phyloP scores from a whole-genome alignment of 1,140 invertebrate genomes.

The Scaptomyza hsui region DNA sequence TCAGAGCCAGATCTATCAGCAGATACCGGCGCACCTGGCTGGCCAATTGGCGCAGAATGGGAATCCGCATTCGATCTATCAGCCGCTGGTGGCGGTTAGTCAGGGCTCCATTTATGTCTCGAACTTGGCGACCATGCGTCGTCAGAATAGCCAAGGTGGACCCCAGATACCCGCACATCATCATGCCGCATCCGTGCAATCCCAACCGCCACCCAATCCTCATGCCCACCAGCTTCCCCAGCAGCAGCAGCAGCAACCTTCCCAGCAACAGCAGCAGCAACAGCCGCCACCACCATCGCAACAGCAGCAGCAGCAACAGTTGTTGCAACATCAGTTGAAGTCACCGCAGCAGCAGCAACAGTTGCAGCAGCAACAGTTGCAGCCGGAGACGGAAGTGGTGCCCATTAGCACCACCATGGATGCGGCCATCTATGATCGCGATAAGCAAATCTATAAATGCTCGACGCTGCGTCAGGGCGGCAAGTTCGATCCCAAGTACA shows the following conservation, averaged over 20 bases:
- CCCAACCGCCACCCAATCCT: conserved; percentile 60
- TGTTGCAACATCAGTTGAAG: conserved; percentile 62
- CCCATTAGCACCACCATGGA: conserved; percentile 73
- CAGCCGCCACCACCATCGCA: conserved; percentile 52
- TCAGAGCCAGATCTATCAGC: conserved; percentile 81
- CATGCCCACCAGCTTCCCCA: conserved; percentile 24
- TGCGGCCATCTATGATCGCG: conserved; percentile 79
- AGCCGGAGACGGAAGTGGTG: conserved; percentile 58
- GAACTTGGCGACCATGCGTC: conserved; percentile 79
- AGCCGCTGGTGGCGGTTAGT: conserved; percentile 78
- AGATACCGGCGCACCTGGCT: conserved; percentile 77
- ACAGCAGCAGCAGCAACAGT: conserved; percentile 62
- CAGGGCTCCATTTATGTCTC: conserved; percentile 81
- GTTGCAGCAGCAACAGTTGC: conserved; percentile 54
- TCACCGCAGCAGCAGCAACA: conserved; percentile 48
- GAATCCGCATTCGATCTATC: conserved; percentile 82
- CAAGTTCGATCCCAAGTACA: conserved; percentile 83
- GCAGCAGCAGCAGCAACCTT: conserved; percentile 37
- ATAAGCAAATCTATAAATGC: conserved; percentile 83
- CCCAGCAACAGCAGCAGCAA: conserved; percentile 37
- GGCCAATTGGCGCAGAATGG: conserved; percentile 67
- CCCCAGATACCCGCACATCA: conserved; percentile 74
- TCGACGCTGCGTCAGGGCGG: conserved; percentile 82
- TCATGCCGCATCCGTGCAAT: conserved; percentile 50
- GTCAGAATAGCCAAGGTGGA: conserved; percentile 76